Conservation (phyloP, 2,113 vertebrate species). For the Terrapene triunguis region DNA sequence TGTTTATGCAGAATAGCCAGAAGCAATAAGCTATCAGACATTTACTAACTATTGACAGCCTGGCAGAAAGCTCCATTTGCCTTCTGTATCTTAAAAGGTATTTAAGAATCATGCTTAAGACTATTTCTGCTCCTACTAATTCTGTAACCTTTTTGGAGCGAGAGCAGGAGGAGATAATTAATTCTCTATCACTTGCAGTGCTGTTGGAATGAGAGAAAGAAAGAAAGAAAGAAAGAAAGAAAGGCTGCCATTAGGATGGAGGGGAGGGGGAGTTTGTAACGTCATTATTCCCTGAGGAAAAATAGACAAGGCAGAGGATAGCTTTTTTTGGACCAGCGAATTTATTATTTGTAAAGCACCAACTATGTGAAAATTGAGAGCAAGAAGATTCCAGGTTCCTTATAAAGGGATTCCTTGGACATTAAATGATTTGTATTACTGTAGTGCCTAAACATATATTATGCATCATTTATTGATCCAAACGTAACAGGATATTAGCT, state of each 20-base stretch:
- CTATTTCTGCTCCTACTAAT: constrained; percentile 7
- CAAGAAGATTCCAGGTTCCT: not conserved
- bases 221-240: not conserved
- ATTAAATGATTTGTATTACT: not conserved
- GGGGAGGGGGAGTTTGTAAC: not conserved
- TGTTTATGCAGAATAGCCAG: not conserved
- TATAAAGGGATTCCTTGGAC: not conserved
- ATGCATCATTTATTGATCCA: not conserved
- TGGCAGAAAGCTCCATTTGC: not conserved
- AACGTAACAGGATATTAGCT: not conserved
- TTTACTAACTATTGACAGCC: not conserved
- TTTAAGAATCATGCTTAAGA: not conserved
- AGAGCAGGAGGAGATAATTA: constrained; percentile 44
- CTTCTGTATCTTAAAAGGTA: constrained; percentile 25
- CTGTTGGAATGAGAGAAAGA: constrained; percentile 18
- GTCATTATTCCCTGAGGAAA: constrained; percentile 1
- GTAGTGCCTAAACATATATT: not conserved
- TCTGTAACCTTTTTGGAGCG: not conserved
- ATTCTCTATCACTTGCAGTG: constrained; percentile 19
- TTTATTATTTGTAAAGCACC: not conserved
- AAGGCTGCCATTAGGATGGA: constrained; percentile 2
- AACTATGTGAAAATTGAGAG: not conserved
- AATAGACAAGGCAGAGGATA: not conserved
- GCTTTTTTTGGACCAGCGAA: not conserved
- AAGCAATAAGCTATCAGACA: no score